Evolutionary conservation across 2,113 vertebrate species (phyloP), one percentile per base, ranked within the genome.

Genomic region (Thunnus maccoyii): DNA sequence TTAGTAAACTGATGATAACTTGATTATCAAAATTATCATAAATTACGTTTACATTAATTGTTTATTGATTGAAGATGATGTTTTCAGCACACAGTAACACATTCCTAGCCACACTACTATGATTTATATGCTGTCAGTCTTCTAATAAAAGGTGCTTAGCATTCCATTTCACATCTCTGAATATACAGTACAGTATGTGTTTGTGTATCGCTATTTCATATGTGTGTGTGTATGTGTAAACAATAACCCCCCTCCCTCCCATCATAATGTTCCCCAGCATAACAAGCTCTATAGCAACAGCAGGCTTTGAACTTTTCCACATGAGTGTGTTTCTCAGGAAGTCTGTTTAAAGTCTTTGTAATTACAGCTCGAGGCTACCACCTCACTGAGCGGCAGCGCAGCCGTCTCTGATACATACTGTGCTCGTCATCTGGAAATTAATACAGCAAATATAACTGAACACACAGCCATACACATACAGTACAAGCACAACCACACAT

Each of bases 231-330:
- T 63, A 25, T 32, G 41, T 64, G 58, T 67, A 62, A 84, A 83
- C 77, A 72, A 13, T 66, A 41, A 7, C n/a, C 65, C 71, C n/a
- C 32, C n/a, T 46, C 46, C 58, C 27, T 17, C 50, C 57, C 60
- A 16, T 55, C 50, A 30, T 7, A 70, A 63, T 68, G 47, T 55
- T 74, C 58, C 47, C 27, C 64, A 12, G 18, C 46, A 48, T 75
- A 86, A 81, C 27, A 20, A 90, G 84, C 73, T 58, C 70, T 22
- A 58, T 25, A 84, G 73, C 67, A 62, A 56, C n/a, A 12, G 83
- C 83, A 81, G 66, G 51, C 85, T 93, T 93, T 94, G 88, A 94
- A 92, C 89, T 89, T 83, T 86, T 89, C 83, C 89, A 78, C 83
- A 72, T 16, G 46, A 89, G 65, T 86, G 83, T 69, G 74, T 87